Conservation (phyloP, 2,113 vertebrate species). For the Oxygymnocypris stewartii region DNA sequence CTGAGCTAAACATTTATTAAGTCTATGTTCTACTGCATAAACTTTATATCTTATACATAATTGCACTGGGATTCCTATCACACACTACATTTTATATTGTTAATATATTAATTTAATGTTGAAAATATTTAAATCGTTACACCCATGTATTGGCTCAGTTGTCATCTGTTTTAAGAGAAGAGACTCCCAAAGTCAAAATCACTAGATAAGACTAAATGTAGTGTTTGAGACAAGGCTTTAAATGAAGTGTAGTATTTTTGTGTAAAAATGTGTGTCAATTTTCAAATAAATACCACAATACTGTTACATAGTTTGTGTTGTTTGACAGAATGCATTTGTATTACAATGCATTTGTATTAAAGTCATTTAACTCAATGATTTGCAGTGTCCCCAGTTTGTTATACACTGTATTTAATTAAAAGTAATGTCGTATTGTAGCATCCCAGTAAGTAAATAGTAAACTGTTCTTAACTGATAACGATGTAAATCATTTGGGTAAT, state of each 20-base stretch:
- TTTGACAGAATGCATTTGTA: neutral
- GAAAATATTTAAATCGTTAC: neutral
- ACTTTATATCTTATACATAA: neutral
- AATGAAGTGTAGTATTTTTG: neutral
- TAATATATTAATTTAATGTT: neutral
- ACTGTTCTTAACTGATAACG: neutral
- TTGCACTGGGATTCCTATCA: neutral
- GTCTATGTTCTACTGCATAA: neutral
- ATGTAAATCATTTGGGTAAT: neutral
- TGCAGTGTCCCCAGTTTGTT: neutral
- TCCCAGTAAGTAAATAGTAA: no score
- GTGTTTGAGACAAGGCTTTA: neutral
- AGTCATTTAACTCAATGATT: neutral
- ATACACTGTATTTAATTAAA: neutral
- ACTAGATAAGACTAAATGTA: neutral
- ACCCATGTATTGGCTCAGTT: neutral
- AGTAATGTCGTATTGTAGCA: neutral
- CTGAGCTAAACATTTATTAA: neutral
- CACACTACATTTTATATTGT: neutral
- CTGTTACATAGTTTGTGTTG: neutral
- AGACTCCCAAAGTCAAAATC: neutral
- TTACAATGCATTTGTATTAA: neutral
- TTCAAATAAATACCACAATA: neutral
- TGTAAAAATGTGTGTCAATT: neutral
- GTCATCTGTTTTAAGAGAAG: neutral